Base-by-base conservation (phyloP, 2,888 invertebrate species). In the Sminthurides aquaticus region DNA sequence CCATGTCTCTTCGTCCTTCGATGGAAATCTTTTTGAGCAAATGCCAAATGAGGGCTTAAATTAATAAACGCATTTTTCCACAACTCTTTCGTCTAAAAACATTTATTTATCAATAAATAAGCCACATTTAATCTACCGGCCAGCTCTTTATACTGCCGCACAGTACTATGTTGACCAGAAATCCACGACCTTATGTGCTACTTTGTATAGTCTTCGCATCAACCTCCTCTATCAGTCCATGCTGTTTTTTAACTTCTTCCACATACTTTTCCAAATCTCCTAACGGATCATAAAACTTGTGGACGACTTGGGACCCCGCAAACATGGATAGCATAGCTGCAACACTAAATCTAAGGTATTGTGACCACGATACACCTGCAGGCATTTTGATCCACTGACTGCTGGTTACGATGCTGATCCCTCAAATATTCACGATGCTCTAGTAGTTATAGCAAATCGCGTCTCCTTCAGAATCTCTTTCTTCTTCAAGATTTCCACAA, bases 251-350 rank as follows among this genome's bases (percentile, higher is more conserved):
- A 79, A 87, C 87, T 69, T 81, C 80, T 72, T 86, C 82, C 48
- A 90, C 83, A 70, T 87, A 85, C 24, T 80, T 78, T 62, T 87
- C 83, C 63, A 91, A 77, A 79, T 90, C 88, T 49, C 83, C 80
- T 55, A 91, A 78, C 0, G 94, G 95, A 76, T 81, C 84, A 77
- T 91, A 95, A 75, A 86, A 83, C 0, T 81, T 72, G 77, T 95
- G 93, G 2, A 94, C 91, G 0, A 83, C 72, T 79, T 94, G 93
- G 1, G 93, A 82, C 11, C 95, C 94, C 18, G 87, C 85, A 69
- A 89, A 78, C 88, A 88, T 87, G 1, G 88, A 82, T 0, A 88
- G 27, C 79, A 88, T 77, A 0, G 90, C 85, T 20, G 86, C 83
- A 0, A 80, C 74, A 1, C 82, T 78, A 77, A 89, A 91, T 68